Conservation (phyloP, 2,888 invertebrate species). For the Beris chalybata region DNA sequence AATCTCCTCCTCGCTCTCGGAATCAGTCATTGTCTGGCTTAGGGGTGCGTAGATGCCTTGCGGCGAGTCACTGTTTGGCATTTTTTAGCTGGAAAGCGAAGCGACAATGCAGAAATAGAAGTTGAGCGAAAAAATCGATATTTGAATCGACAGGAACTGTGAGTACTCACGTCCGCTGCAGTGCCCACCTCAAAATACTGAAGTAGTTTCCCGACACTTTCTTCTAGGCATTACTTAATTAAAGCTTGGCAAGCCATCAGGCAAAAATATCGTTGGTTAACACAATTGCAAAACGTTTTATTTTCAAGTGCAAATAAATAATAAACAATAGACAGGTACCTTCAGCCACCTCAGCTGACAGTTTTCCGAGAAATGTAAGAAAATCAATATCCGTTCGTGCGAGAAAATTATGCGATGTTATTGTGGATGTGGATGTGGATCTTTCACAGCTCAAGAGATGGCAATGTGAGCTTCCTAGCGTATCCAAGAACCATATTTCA, state of each 20-base stretch:
- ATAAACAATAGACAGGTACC: conserved; percentile 10
- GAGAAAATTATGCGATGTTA: neutral
- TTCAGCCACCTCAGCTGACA: conserved; percentile 1
- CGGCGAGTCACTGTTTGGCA: conserved; percentile 55
- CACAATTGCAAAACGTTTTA: neutral
- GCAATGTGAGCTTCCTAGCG: no score
- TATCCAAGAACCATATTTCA: no score
- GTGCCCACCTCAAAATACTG: conserved; percentile 43
- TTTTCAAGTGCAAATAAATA: conserved; percentile 2
- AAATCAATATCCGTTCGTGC: conserved; percentile 6
- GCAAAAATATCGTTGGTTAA: neutral
- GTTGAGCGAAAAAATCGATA: conserved; percentile 20
- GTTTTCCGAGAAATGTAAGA: conserved; percentile 13
- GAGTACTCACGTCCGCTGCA: neutral
- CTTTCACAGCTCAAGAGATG: no score
- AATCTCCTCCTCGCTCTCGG: conserved; percentile 75
- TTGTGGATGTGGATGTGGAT: no score
- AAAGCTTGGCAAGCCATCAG: neutral
- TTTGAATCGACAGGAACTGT: neutral
- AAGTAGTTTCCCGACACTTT: conserved; percentile 41
- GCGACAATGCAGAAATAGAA: neutral
- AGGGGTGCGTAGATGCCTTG: conserved; percentile 72
- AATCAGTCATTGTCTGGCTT: conserved; percentile 76
- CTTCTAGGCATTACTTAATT: conserved; percentile 19
- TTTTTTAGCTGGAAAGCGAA: conserved; percentile 50